Conservation (phyloP, 2,113 vertebrate species). For the Loxodonta africana region DNA sequence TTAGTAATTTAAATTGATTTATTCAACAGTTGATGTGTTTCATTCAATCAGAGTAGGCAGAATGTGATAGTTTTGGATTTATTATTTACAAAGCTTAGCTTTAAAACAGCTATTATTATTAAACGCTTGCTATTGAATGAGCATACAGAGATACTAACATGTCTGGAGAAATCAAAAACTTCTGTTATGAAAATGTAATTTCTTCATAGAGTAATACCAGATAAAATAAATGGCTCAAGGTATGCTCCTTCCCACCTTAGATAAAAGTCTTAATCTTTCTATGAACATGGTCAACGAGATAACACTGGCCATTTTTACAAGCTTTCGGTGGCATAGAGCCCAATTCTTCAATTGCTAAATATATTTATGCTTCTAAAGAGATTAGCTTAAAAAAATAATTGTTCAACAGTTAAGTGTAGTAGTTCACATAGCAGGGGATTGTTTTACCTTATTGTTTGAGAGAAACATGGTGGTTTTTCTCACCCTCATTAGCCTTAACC, state of each 20-base stretch:
- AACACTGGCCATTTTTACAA: background rate
- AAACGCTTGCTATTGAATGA: constrained; percentile 64
- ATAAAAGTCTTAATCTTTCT: background rate
- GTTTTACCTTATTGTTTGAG: background rate
- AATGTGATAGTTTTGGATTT: constrained; percentile 82
- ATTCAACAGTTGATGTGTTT: constrained; percentile 77
- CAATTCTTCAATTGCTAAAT: background rate
- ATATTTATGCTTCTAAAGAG: background rate
- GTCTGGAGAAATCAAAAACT: background rate
- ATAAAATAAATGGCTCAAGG: background rate
- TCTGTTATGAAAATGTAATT: constrained; percentile 50
- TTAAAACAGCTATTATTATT: constrained; percentile 72
- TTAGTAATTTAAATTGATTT: constrained; percentile 73
- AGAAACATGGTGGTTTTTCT: constrained; percentile 47
- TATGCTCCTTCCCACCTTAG: background rate
- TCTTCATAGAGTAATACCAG: constrained; percentile 20
- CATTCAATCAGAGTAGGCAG: constrained; percentile 71
- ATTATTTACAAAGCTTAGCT: constrained; percentile 75
- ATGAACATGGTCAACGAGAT: background rate
- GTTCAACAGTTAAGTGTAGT: background rate
- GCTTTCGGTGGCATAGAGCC: background rate
- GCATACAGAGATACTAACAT: background rate
- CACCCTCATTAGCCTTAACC: background rate
- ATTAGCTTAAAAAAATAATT: constrained; percentile 9
- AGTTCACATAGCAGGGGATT: background rate